Percentiles rank a stretch among this genome's conserved stretches.
phyloP scores from a whole-genome alignment of 2,113 vertebrate genomes.

The Pandion haliaetus region DNA sequence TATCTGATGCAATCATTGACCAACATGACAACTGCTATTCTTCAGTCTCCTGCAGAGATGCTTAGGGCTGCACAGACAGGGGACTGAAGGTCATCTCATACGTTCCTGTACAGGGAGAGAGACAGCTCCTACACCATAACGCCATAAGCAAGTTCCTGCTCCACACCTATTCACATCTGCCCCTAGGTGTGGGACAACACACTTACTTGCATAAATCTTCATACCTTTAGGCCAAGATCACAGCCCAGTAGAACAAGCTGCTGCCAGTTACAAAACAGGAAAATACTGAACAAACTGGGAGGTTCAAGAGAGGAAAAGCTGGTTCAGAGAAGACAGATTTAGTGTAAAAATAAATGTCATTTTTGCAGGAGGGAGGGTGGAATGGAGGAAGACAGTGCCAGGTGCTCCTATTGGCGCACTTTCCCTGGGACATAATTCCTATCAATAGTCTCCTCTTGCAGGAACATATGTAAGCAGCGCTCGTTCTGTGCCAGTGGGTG shows the following conservation, averaged over 20 bases:
- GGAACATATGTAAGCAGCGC: conserved; percentile 99
- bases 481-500: conserved; percentile 98
- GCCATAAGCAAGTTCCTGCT: conserved; percentile 21
- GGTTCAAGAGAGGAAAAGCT: conserved; percentile 75
- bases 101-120: conserved; percentile 33
- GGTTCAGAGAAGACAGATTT: conserved; percentile 79
- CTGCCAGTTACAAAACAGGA: conserved; percentile 71
- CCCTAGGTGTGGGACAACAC: neutral
- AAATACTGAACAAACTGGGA: conserved; percentile 71
- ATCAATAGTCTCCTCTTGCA: conserved; percentile 97
- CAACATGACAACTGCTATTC: conserved; percentile 58
- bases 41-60: conserved; percentile 43
- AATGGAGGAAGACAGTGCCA: conserved; percentile 74
- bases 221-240: conserved; percentile 61
- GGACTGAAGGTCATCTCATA: conserved; percentile 7
- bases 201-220: conserved; percentile 51
- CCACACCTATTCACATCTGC: conserved; percentile 6
- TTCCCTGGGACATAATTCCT: conserved; percentile 99
- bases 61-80: conserved; percentile 21
- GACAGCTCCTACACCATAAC: conserved; percentile 27
- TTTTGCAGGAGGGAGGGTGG: conserved; percentile 77
- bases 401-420: conserved; percentile 90
- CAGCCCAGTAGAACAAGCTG: conserved; percentile 65
- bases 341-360: conserved; percentile 90
- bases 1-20: conserved; percentile 58